Conservation (phyloP, 2,797 vertebrate genomes). For the Hyperoplus lanceolatus region DNA sequence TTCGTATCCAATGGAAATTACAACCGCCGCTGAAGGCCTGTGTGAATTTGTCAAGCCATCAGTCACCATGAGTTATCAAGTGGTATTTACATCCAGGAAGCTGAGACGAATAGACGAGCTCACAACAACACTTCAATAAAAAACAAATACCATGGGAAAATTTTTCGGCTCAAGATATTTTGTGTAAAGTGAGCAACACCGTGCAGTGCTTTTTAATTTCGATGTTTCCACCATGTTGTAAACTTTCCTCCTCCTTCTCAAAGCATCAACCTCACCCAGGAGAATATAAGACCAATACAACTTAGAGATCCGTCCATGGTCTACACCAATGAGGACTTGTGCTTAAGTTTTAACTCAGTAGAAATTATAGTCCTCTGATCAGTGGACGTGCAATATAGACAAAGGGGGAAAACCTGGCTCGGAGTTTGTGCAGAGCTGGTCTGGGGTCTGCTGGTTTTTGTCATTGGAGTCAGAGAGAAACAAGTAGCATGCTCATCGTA, state of each 20-base stretch:
- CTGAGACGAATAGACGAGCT: conserved; percentile 59
- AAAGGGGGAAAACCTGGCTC: conserved; percentile 8
- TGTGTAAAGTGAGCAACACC: conserved; percentile 67
- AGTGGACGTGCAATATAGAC: conserved; percentile 24
- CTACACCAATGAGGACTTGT: conserved; percentile 59
- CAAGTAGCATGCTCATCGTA: conserved; percentile 34
- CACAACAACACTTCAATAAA: conserved; percentile 58
- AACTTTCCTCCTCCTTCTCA: conserved; percentile 60
- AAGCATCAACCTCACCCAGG: conserved; percentile 36
- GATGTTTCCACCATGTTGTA: conserved; percentile 70
- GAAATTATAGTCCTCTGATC: conserved; percentile 51
- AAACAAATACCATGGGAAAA: conserved; percentile 37
- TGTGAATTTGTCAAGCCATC: conserved; percentile 32
- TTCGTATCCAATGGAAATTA: conserved; percentile 19
- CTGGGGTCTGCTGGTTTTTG: conserved; percentile 62
- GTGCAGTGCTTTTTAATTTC: conserved; percentile 75
- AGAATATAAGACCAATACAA: conserved; percentile 1
- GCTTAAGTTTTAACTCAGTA: conserved; percentile 58
- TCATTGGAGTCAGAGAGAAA: conserved; percentile 27
- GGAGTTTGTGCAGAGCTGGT: conserved; percentile 39
- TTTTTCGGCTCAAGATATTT: conserved; percentile 56
- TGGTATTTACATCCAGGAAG: conserved; percentile 65
- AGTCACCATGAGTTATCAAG: conserved; percentile 8
- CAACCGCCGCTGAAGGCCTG: conserved; percentile 27
- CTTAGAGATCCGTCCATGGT: not conserved